Evolutionary conservation across 1,140 invertebrate species (phyloP), one percentile per base, ranked within the genome.

Genomic region (Diachasma alloeum): DNA sequence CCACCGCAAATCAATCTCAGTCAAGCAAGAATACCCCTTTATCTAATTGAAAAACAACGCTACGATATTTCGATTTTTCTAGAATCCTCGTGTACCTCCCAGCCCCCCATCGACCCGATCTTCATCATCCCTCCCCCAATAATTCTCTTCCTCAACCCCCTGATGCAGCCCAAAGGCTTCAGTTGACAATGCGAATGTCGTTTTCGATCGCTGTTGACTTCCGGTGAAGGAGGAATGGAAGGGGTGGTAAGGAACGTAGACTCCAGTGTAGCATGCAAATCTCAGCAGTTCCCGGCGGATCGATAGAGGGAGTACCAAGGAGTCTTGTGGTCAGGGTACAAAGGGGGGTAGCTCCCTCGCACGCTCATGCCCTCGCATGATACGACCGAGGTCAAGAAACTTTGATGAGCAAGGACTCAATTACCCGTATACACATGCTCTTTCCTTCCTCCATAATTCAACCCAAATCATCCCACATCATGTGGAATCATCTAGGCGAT

Each of bases 371-470:
- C 53, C 17, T 22, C 31, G 53, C 53, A 59, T 59, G 53, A 22
- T 59, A 59, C 17, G 0, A 59, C 53, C 53, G 85, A 79, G 88
- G 87, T 89, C 82, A 89, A 89, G 82, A 84, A 89, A 88, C 87
- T 85, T 78, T 82, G 80, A 78, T 53, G 44, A 46, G 63, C 53
- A 59, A 17, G 53, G n/a, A 59, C 53, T 59, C 53, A 59, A 59
- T 59, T 22, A 31, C 39, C n/a, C 63, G 19, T 17, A 22, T 59
- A 59, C 53, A 59, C 53, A 59, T 46, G 39, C 42, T n/a, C 46
- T 72, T 46, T 53, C 26, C 42, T 72, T 11, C 31, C 31, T 31
- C 31, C 31, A 31, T 6, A 31, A 31, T 31, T 31, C 31, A 31
- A 31, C 31, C 31, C 31, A 31, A 31, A 31, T 31, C 31, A 31